Conservation (phyloP, 2,113 vertebrate genomes). For the Tringa solitaria region DNA sequence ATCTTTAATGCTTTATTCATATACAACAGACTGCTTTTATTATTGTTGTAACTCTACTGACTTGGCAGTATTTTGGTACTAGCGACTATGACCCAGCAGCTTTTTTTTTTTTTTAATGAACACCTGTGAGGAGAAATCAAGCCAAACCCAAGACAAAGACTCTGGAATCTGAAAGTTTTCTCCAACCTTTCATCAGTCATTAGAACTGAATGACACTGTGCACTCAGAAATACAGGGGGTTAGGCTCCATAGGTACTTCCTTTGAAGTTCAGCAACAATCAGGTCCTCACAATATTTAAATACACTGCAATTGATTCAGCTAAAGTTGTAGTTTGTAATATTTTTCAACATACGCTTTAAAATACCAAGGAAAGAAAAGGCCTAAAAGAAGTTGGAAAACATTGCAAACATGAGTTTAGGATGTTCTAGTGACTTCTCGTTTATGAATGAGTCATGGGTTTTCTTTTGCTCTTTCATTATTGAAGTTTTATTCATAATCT, state of each 20-base stretch:
- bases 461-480: background rate
- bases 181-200: background rate
- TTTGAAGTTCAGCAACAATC: background rate
- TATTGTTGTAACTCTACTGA: background rate
- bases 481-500: background rate
- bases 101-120: background rate
- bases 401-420: background rate
- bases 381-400: background rate
- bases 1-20: background rate
- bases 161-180: background rate
- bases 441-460: background rate
- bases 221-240: background rate
- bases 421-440: background rate
- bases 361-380: background rate
- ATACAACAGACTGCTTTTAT: background rate
- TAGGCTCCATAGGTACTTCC: background rate
- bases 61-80: background rate
- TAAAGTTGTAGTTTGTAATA: background rate
- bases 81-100: background rate
- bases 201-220: background rate
- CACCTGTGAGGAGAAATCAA: background rate
- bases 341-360: background rate
- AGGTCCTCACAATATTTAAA: background rate
- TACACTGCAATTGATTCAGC: background rate
- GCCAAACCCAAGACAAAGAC: background rate